A percentile compares a stretch with the other conserved stretches of the same genome.
Evolutionary conservation across 2,888 invertebrate genomes (phyloP).

Genomic region (Eremobia ochroleuca): DNA sequence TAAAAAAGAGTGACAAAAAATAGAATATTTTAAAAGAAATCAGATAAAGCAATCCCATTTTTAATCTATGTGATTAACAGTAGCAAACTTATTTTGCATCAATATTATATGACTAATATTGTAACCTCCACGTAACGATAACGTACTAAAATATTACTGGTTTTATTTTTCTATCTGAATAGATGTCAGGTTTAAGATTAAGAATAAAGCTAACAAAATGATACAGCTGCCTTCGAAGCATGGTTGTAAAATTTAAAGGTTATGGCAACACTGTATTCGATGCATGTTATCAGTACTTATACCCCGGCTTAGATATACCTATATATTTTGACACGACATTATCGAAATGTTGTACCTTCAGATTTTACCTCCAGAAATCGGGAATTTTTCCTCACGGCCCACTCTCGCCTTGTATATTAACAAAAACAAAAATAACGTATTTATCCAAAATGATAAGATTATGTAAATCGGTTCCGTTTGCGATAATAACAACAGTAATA

Average conservation of each 20-base stretch:
- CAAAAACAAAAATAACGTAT: constrained; percentile 44
- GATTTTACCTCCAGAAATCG: neutral
- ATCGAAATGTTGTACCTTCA: constrained; percentile 10
- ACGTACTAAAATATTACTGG: neutral
- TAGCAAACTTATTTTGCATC: neutral
- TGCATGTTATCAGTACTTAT: constrained; percentile 22
- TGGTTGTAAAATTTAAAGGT: constrained; percentile 34
- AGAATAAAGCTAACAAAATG: constrained; percentile 21
- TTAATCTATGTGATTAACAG: neutral
- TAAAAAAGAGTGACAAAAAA: neutral
- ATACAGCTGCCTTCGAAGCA: constrained; percentile 4
- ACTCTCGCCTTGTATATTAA: constrained; percentile 7
- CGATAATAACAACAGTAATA: constrained; percentile 62
- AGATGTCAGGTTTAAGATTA: constrained; percentile 12
- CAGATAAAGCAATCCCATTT: neutral
- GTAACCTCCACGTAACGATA: neutral
- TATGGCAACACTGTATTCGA: constrained; percentile 18
- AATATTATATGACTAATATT: neutral
- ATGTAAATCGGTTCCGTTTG: constrained; percentile 57
- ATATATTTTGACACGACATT: neutral
- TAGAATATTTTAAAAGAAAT: neutral
- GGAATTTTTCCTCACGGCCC: neutral
- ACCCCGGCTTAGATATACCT: neutral
- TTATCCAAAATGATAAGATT: constrained; percentile 34
- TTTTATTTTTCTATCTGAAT: neutral